Evolutionary conservation across 2,113 vertebrate species (phyloP), one percentile per base, ranked within the genome.

Genomic region (Opisthocomus hoazin): DNA sequence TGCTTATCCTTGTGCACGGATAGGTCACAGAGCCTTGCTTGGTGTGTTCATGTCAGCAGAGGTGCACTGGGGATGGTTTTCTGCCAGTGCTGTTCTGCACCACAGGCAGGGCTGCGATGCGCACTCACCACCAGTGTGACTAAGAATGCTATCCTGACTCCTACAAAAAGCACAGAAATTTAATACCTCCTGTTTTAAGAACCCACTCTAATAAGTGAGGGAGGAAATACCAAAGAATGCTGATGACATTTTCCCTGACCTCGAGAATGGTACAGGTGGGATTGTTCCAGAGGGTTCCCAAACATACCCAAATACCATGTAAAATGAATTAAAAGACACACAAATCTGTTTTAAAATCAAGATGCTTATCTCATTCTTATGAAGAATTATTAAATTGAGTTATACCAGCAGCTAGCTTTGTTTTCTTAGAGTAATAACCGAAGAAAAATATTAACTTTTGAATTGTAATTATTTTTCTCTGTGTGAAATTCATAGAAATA

Each of bases 11-110:
- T 16, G 10, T 21, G 57, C 27, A 18, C 1, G 1, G 30, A 11
- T 15, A 6, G 57, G 29, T 64, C 66, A 14, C 2, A 1, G 37
- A 16, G 15, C 17, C 32, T 63, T 34, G 45, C 30, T 57, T 0
- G 0, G 23, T 4, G 4, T 3, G 10, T 5, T 9, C 0, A 0
- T 30, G 57, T 30, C 24, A 11, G 27, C 43, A 4, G 26, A 26
- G 22, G 3, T 12, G n/a, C 4, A 1, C 5, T 3, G 15, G 22
- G 22, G 17, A 64, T 26, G 34, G 14, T 34, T 70, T 77, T 87
- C 37, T 37, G 41, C 21, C 15, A 5, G 43, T 2, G 4, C 14
- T 0, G 2, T 45, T 70, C 79, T 88, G 39, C 7, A 6, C 56
- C 29, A 8, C 0, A 1, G 54, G 27, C 54, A 45, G 39, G 39